Evolutionary conservation across 2,113 vertebrate species (phyloP), one percentile per base, ranked within the genome.

Genomic region (Mesembrinibis cayennensis): DNA sequence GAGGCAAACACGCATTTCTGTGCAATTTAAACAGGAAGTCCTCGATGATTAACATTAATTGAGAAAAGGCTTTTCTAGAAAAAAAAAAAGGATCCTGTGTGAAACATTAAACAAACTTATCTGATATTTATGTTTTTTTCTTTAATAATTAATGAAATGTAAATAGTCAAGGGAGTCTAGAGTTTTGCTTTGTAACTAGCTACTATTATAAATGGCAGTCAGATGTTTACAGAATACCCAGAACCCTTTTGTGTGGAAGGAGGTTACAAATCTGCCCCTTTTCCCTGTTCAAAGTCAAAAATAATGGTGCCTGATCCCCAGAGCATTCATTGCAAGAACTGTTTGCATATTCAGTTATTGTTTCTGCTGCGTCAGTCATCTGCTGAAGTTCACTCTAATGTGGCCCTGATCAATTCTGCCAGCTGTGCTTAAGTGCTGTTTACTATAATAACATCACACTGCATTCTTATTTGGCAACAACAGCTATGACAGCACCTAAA

Each of bases 311-410:
- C 98, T 97, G 97, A 78, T 99, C 99, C 99, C 99, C 93, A 76
- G 99, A 98, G 99, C 97, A 96, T 97, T 98, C 97, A 97, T 97
- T 98, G 98, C 95, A 98, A 98, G 98, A 99, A 98, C 98, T 99
- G 98, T 99, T 99, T 99, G 99, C 99, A 99, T 99, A 99, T 99
- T 99, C 98, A 98, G 98, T 99, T 98, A 98, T 99, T 99, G 99
- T 99, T 99, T 99, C 99, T 99, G 98, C 99, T 99, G 98, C 98
- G 98, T 98, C 98, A 99, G 98, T 99, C 99, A 98, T 98, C 98
- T 98, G 98, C 98, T 99, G 98, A 98, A 98, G 98, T 99, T 99
- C 98, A 98, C 97, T 98, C 98, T 99, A 98, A 98, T 98, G 97
- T 98, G 96, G 98, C 97, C 98, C 98, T 98, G 99, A 99, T 99